Conservation (phyloP, 2,797 vertebrate species). For the Pseudochirops corinnae region DNA sequence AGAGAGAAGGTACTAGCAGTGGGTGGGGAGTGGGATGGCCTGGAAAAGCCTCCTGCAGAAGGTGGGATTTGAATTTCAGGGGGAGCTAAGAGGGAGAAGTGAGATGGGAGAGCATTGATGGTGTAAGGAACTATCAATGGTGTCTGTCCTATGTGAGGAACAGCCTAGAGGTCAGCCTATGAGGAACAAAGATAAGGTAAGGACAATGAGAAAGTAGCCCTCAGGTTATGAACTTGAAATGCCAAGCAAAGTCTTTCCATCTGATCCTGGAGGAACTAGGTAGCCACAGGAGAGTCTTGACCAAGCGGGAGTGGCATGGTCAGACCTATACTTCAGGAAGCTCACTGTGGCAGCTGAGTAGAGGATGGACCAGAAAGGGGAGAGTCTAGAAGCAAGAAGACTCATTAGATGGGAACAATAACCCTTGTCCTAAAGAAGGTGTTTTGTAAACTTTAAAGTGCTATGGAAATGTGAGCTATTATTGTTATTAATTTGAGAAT, state of each 20-base stretch:
- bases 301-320: background rate
- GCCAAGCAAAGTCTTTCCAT: background rate
- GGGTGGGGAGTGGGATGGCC: background rate
- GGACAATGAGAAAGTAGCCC: background rate
- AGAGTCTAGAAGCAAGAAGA: background rate
- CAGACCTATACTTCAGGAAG: background rate
- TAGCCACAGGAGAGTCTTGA: background rate
- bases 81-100: background rate
- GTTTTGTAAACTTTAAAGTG: background rate
- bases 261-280: background rate
- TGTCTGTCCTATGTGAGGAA: background rate
- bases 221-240: background rate
- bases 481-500: background rate
- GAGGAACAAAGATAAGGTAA: background rate
- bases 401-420: background rate
- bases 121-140: background rate
- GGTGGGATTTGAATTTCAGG: background rate
- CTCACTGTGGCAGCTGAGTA: background rate
- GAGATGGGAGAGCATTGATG: background rate
- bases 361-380: background rate
- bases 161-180: background rate
- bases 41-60: background rate
- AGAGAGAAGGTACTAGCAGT: background rate
- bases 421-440: background rate
- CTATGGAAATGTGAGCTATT: background rate